Evolutionary conservation across 1,140 invertebrate genomes (phyloP).

Genomic region (Bombus waltoni): DNA sequence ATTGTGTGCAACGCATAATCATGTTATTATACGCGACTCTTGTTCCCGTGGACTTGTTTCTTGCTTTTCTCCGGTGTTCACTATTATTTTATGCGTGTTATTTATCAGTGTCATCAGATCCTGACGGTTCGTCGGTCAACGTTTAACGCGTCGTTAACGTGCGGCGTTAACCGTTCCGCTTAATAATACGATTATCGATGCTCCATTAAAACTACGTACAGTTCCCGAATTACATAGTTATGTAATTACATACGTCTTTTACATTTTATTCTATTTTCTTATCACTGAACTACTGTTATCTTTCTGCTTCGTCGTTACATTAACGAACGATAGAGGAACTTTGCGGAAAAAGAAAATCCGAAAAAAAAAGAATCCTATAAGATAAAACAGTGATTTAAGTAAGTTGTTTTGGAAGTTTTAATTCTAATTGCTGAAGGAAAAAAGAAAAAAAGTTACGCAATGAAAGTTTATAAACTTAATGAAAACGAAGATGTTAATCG

Average conservation of each 20-base stretch:
- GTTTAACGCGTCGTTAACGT: neutral
- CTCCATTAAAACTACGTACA: neutral
- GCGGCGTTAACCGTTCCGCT: neutral
- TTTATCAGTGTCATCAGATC: constrained; percentile 16
- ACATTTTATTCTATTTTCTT: neutral
- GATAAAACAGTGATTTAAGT: neutral
- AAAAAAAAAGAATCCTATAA: neutral
- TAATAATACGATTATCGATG: neutral
- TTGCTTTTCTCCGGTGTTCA: neutral
- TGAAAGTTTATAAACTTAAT: neutral
- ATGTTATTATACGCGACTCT: constrained; percentile 41
- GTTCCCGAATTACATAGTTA: neutral
- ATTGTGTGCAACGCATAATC: constrained; percentile 42
- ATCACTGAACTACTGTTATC: neutral
- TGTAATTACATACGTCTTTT: neutral
- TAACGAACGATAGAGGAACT: neutral
- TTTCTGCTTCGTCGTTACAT: neutral
- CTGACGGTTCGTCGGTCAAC: constrained; percentile 1
- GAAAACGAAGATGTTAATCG: neutral
- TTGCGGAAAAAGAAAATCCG: neutral
- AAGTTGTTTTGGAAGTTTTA: neutral
- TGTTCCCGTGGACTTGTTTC: neutral
- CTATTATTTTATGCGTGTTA: neutral
- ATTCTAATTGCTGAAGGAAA: neutral
- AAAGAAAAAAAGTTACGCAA: neutral